Evolutionary conservation across 1,140 invertebrate species (phyloP).

Genomic region (Scaptomyza graminum): DNA sequence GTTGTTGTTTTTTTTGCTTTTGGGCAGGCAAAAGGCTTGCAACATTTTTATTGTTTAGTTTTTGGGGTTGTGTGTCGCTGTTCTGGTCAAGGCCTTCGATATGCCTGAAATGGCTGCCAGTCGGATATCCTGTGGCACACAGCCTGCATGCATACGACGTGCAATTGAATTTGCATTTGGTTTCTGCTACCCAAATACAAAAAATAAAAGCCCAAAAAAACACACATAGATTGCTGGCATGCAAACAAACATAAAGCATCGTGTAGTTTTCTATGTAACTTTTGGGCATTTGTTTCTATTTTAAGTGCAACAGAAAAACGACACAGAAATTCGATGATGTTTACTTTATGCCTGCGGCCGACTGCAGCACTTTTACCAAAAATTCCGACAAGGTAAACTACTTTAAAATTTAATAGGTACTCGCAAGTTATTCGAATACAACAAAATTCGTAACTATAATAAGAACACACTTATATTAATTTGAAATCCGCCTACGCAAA

Average conservation of each 20-base stretch:
- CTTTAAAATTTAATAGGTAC: constrained; percentile 8
- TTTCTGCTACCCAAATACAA: constrained; percentile 38
- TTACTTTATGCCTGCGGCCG: constrained; percentile 31
- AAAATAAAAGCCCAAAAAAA: constrained; percentile 35
- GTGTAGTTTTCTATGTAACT: constrained; percentile 60
- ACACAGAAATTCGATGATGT: constrained; percentile 68
- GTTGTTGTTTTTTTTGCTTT: background rate
- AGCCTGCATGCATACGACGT: constrained; percentile 48
- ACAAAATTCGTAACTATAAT: background rate
- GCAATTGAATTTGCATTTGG: constrained; percentile 81
- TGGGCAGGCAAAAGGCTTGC: constrained; percentile 39
- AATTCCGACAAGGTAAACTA: constrained; percentile 22
- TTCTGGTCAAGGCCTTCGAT: constrained; percentile 64
- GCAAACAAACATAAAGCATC: constrained; percentile 48
- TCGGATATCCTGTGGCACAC: constrained; percentile 69
- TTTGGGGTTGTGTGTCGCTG: constrained; percentile 34
- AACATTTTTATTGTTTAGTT: constrained; percentile 75
- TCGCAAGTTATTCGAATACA: background rate
- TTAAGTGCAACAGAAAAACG: constrained; percentile 58
- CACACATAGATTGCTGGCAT: constrained; percentile 20
- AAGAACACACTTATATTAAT: background rate
- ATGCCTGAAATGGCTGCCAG: constrained; percentile 73
- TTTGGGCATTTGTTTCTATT: constrained; percentile 63
- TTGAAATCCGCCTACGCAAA: too few species aligned
- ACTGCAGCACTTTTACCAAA: constrained; percentile 11